phyloP scores from a whole-genome alignment of 1,140 invertebrate species.

The Aphidius gifuensis region DNA sequence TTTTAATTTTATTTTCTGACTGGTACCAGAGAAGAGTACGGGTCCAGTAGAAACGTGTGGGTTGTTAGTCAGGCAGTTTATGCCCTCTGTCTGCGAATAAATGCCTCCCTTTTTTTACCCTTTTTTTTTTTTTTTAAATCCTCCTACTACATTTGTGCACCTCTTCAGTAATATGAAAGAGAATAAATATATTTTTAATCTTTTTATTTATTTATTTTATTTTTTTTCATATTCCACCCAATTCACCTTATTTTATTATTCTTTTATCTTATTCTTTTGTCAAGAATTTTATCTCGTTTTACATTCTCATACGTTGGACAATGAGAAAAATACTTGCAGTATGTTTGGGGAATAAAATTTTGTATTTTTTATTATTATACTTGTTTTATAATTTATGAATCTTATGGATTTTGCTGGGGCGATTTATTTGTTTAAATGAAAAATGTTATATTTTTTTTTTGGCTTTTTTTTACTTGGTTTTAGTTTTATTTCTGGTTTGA shows the following conservation, averaged over 20 bases:
- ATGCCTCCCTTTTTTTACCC: conserved; percentile 26
- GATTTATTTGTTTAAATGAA: background rate
- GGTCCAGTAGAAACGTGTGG: conserved; percentile 32
- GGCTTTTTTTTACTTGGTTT: background rate
- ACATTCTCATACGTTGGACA: conserved; percentile 22
- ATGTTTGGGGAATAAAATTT: too few species aligned
- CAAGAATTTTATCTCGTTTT: conserved; percentile 23
- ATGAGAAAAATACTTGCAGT: background rate
- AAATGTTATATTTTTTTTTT: background rate
- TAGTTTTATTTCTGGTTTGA: background rate
- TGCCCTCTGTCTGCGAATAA: conserved; percentile 24
- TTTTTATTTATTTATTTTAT: too few species aligned
- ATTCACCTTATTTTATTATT: conserved; percentile 4
- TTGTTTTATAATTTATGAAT: too few species aligned
- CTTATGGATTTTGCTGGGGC: too few species aligned
- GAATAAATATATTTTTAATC: too few species aligned
- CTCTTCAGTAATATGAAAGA: conserved; percentile 23
- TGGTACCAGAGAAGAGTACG: conserved; percentile 1
- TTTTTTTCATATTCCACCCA: conserved; percentile 28
- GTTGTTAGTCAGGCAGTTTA: conserved; percentile 52
- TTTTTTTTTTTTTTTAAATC: conserved; percentile 26
- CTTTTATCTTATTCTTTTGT: background rate
- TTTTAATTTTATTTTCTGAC: too few species aligned
- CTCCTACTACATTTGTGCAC: conserved; percentile 16
- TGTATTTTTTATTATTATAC: too few species aligned